A percentile compares a stretch with the other conserved stretches of the same genome.
phyloP scores from a whole-genome alignment of 2,888 invertebrate genomes.

The Agrochola litura region DNA sequence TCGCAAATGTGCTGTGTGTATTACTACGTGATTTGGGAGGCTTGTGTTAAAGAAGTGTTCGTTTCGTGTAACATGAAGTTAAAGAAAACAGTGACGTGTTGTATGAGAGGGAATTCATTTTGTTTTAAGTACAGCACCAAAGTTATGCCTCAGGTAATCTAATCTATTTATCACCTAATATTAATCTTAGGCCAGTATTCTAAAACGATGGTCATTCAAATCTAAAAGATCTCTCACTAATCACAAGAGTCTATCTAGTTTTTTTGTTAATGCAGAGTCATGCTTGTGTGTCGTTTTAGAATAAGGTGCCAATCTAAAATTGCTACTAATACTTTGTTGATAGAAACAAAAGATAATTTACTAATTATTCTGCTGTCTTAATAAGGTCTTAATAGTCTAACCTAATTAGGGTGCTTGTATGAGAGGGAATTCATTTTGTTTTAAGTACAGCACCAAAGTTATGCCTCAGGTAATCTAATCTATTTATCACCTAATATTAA shows the following conservation, averaged over 20 bases:
- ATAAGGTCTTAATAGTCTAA: not conserved
- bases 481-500: constrained; percentile 13
- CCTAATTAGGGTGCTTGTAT: constrained; percentile 71
- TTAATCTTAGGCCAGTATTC: constrained; percentile 11
- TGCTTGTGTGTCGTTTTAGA: constrained; percentile 8
- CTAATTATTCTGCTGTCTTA: not conserved
- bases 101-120: constrained; percentile 83
- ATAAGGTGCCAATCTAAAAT: not conserved
- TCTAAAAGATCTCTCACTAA: not conserved
- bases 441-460: constrained; percentile 75
- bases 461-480: constrained; percentile 68
- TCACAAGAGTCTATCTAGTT: not conserved
- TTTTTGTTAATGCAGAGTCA: constrained; percentile 11
- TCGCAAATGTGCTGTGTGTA: constrained; percentile 74
- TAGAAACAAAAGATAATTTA: not conserved
- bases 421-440: constrained; percentile 82
- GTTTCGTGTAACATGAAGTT: constrained; percentile 83
- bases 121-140: constrained; percentile 78
- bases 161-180: constrained; percentile 1
- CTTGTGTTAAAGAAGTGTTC: constrained; percentile 56
- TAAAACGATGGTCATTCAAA: not conserved
- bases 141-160: constrained; percentile 70
- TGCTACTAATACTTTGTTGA: not conserved
- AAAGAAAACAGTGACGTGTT: constrained; percentile 85
- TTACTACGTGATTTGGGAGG: constrained; percentile 69